Conservation (phyloP, 2,113 vertebrate species). For the Gobius niger region DNA sequence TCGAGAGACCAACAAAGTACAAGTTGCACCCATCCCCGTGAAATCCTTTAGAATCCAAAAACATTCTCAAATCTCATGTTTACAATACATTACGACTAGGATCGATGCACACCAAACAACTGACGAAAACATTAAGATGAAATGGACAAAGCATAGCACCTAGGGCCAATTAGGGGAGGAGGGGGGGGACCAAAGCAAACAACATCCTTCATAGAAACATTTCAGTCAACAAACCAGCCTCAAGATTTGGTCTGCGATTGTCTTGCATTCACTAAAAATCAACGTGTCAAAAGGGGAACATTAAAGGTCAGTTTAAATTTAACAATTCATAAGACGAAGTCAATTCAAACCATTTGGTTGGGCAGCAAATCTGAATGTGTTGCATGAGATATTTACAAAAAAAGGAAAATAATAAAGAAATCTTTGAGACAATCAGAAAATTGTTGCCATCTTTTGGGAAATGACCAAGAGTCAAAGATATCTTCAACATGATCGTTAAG, state of each 20-base stretch:
- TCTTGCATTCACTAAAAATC: slow-evolving; percentile 69
- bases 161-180: slow-evolving; percentile 42
- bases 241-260: slow-evolving; percentile 70
- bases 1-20: slow-evolving; percentile 22
- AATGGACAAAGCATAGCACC: slow-evolving; percentile 65
- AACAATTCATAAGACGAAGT: slow-evolving; percentile 14
- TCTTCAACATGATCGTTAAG: slow-evolving; percentile 34
- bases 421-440: slow-evolving; percentile 44
- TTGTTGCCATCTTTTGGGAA: slow-evolving; percentile 25
- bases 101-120: slow-evolving; percentile 63
- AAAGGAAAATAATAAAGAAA: slow-evolving; percentile 17
- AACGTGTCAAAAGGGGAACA: slow-evolving; percentile 50
- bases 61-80: slow-evolving; percentile 65
- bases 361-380: slow-evolving; percentile 42
- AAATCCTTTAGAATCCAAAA: slow-evolving; percentile 51
- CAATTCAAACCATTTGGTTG: slow-evolving; percentile 35
- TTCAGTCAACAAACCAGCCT: slow-evolving; percentile 64
- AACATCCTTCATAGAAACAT: slow-evolving; percentile 58
- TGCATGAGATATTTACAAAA: slow-evolving; percentile 52
- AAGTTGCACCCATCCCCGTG: slow-evolving; percentile 38
- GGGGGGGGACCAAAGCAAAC: slow-evolving; percentile 19
- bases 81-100: slow-evolving; percentile 59
- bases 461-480: slow-evolving; percentile 25
- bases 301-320: slow-evolving; percentile 47
- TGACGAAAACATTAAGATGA: slow-evolving; percentile 60